A percentile compares a stretch with the other conserved stretches of the same genome.
These are phyloP conservation scores for Syngnathus acus DNA, from an alignment of 2,797 vertebrate species.

Conservation along the genomic window DNA sequence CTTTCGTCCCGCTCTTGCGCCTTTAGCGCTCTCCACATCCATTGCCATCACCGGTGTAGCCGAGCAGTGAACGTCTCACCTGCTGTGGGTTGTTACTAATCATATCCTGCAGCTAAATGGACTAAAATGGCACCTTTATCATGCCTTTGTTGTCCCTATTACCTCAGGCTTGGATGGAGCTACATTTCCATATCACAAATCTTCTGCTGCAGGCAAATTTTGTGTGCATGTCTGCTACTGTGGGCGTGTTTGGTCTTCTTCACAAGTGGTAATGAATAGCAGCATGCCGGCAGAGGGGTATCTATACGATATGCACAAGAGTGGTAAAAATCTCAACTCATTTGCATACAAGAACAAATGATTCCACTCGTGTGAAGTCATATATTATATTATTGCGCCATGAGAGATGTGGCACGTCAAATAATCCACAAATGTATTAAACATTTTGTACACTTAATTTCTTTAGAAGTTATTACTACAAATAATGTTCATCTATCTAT, in stretches of 20 bases:
- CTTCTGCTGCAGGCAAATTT: constrained; percentile 29
- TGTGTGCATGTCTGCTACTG: constrained; percentile 14
- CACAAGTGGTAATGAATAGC: constrained; percentile 4
- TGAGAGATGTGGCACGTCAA: no score
- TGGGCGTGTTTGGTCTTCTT: constrained; percentile 13
- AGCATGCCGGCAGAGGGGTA: not conserved
- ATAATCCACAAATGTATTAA: no score
- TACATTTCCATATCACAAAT: constrained; percentile 44
- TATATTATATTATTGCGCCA: no score
- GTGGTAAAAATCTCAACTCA: not conserved
- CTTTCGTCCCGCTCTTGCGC: not conserved
- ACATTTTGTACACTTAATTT: no score
- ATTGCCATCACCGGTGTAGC: constrained; percentile 22
- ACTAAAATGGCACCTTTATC: constrained; percentile 58
- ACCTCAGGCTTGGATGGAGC: constrained; percentile 44
- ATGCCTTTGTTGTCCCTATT: constrained; percentile 52
- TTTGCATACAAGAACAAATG: not conserved
- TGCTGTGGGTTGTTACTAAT: constrained; percentile 52
- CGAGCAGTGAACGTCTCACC: constrained; percentile 50
- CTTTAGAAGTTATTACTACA: no score
- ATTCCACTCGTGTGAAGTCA: no score
- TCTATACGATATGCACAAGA: not conserved
- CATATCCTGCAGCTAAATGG: constrained; percentile 52
- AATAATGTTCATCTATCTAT: no score
- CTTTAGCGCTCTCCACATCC: constrained; percentile 2